These are phyloP conservation scores for Nylanderia fulva DNA, from an alignment of 1,140 invertebrate species.

Conservation along the genomic window DNA sequence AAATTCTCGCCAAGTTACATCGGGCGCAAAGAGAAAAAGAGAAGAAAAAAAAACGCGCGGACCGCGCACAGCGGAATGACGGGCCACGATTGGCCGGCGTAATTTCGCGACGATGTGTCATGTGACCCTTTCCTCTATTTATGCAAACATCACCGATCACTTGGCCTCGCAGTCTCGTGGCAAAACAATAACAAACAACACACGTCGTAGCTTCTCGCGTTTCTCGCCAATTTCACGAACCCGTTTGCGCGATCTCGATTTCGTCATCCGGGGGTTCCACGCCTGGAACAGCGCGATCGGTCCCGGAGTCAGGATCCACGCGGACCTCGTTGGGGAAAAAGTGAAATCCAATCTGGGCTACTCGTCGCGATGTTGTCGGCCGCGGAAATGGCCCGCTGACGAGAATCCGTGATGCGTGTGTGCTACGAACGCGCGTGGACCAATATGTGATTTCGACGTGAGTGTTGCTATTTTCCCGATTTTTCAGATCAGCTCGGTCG, in stretches of 20 bases:
- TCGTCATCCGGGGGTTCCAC: background rate
- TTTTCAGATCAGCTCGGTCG: background rate
- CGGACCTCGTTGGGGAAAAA: slow-evolving; percentile 14
- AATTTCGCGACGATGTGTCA: slow-evolving; percentile 69
- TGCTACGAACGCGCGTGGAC: slow-evolving; percentile 47
- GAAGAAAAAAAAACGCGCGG: background rate
- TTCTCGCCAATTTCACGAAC: slow-evolving; percentile 24
- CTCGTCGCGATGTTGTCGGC: slow-evolving; percentile 65
- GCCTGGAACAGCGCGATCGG: background rate
- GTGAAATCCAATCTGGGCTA: slow-evolving; percentile 41
- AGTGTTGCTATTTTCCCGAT: background rate
- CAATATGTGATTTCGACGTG: slow-evolving; percentile 53
- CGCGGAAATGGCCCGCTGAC: slow-evolving; percentile 72
- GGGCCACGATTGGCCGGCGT: slow-evolving; percentile 37
- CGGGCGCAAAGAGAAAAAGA: too few relatives aligned
- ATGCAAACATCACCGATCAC: slow-evolving; percentile 76
- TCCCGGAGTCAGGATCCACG: background rate
- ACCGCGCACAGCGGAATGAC: background rate
- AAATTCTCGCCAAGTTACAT: slow-evolving; percentile 27
- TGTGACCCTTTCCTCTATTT: slow-evolving; percentile 79
- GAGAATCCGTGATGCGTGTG: slow-evolving; percentile 72
- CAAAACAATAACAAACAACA: slow-evolving; percentile 79
- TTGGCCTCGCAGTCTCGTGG: slow-evolving; percentile 75
- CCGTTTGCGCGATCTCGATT: slow-evolving; percentile 26
- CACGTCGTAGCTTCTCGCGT: slow-evolving; percentile 29